Evolutionary conservation across 64 coral and sea anemone genomes (phyloP), one percentile per base, ranked within the genome.

Genomic region (Montipora capricornis): DNA sequence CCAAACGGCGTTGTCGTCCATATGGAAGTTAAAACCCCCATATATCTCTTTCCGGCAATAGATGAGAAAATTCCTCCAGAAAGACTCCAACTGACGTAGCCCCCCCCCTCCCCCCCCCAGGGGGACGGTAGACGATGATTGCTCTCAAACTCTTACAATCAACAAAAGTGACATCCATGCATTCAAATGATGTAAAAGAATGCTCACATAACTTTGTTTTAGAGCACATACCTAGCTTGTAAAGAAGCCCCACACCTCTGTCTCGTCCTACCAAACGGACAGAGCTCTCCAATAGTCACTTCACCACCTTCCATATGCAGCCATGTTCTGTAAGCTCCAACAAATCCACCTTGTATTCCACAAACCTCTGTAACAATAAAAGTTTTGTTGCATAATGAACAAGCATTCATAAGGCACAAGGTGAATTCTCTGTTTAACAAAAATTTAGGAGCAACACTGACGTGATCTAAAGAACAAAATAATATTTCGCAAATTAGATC

Each of bases 271-370:
- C 55, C 73, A 1, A 59, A 48, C 87, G 0, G 87, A 76, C 73
- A 89, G 20, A 89, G 74, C 74, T 89, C 87, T 89, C 87, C 74
- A 77, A 89, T 89, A 77, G 50, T 76, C 5, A 74, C 71, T 15
- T 89, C 71, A 76, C 50, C 44, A 77, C 73, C 70, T 16, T 76
- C 47, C 8, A 37, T 16, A 75, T 76, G 47, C n/a, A 88, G 86
- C 73, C 86, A 88, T 10, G 86, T 76, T 89, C 29, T 37, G 29
- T 37, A 37, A 37, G 29, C 29, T 1, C 29, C 29, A 37, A 37
- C 29, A 37, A 37, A 37, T 37, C 29, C 29, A 37, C 29, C 29
- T 37, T 37, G 29, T 37, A 37, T 37, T 37, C 29, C 29, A 1
- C 1, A 37, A 37, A n/a, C n/a, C n/a, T 37, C 1, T 37, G 29